Percentiles rank a stretch among this genome's conserved stretches.
These are phyloP conservation scores for Rostratula benghalensis DNA, from an alignment of 2,113 vertebrate genomes.

Conservation along the genomic window DNA sequence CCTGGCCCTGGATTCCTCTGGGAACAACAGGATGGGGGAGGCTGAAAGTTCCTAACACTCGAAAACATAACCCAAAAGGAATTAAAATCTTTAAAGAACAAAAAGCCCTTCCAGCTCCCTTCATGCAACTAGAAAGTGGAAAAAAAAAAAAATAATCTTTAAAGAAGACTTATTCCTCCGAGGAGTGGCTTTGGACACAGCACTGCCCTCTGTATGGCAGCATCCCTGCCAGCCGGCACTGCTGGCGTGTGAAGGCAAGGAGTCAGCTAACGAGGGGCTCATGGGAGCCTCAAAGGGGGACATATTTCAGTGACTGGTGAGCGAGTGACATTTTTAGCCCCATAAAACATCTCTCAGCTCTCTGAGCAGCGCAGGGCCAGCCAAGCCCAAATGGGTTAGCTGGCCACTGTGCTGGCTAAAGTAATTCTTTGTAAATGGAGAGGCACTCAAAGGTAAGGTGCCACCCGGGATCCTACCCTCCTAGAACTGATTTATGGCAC, in stretches of 20 bases:
- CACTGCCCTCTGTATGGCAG: not conserved
- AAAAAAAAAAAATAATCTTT: not conserved
- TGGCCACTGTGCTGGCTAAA: conserved; percentile 58
- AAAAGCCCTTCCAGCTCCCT: not conserved
- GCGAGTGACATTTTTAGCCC: not conserved
- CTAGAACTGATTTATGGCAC: conserved; percentile 54
- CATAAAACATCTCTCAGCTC: not conserved
- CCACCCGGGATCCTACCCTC: conserved; percentile 55
- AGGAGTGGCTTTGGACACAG: not conserved
- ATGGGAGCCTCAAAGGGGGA: not conserved
- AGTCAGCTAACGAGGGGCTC: not conserved
- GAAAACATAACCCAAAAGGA: not conserved
- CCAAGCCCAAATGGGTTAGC: conserved; percentile 59
- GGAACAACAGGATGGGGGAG: not conserved
- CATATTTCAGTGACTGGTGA: not conserved
- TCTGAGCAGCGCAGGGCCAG: conserved; percentile 16
- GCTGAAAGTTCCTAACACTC: not conserved
- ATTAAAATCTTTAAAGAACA: not conserved
- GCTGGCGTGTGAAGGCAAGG: fast-evolving
- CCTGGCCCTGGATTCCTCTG: fast-evolving
- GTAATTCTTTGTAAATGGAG: conserved; percentile 64
- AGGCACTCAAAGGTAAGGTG: conserved; percentile 66
- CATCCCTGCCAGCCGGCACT: fast-evolving
- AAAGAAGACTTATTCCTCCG: not conserved
- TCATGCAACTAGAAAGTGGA: not conserved